Evolutionary conservation across 2,888 invertebrate genomes (phyloP).

Genomic region (Cerastis leucographa): DNA sequence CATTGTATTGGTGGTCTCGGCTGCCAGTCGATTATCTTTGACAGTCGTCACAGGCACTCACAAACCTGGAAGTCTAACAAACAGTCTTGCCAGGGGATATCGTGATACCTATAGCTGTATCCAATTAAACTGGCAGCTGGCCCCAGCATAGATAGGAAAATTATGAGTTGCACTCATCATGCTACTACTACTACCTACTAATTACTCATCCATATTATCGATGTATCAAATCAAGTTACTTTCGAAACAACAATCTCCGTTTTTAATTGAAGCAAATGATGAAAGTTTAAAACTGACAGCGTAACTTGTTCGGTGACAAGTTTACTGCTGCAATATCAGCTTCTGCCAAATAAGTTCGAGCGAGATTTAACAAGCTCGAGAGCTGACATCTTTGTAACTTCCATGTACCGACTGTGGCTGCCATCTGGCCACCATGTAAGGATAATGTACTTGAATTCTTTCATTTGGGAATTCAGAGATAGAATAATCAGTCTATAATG

Average conservation of each 20-base stretch:
- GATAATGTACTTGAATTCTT: background rate
- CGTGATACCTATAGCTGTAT: background rate
- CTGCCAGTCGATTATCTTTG: background rate
- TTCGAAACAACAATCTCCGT: no score
- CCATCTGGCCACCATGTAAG: background rate
- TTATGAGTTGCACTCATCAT: no score
- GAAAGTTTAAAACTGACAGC: slow-evolving; percentile 22
- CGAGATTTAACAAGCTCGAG: slow-evolving; percentile 9
- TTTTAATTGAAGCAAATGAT: background rate
- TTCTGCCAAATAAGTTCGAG: slow-evolving; percentile 46
- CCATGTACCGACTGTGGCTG: background rate
- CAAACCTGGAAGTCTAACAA: background rate
- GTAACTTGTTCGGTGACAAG: slow-evolving; percentile 25
- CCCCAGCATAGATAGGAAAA: no score
- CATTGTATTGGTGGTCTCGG: background rate
- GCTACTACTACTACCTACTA: no score
- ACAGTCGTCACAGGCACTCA: background rate
- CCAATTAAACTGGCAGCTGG: no score
- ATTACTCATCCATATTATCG: background rate
- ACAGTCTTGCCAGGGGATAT: background rate
- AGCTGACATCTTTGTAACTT: slow-evolving; percentile 2
- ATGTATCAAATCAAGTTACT: background rate
- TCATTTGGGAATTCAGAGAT: background rate
- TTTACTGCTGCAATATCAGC: slow-evolving; percentile 22
- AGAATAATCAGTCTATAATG: background rate